A percentile compares a stretch with the other conserved stretches of the same genome.
Evolutionary conservation across 2,888 invertebrate species (phyloP).

Genomic region (Polylopha cassiicola): DNA sequence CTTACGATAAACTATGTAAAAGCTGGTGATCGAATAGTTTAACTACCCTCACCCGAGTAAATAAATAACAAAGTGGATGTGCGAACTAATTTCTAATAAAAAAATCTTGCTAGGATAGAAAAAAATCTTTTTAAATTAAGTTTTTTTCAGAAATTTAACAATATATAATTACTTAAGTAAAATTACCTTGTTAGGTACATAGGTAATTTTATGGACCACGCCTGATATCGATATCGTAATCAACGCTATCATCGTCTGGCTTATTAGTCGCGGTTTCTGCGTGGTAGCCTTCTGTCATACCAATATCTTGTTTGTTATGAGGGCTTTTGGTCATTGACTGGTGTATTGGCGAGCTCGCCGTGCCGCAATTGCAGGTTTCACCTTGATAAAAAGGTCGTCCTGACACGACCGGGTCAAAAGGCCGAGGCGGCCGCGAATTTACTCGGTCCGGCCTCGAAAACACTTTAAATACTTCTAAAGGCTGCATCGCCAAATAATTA

Average conservation of each 20-base stretch:
- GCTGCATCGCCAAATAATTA: no score
- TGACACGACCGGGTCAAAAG: slow-evolving; percentile 4
- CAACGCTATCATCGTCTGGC: slow-evolving; percentile 12
- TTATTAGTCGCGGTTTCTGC: slow-evolving; percentile 15
- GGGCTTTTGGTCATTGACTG: background rate
- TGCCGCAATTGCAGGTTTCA: slow-evolving; percentile 6
- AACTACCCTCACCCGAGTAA: no score
- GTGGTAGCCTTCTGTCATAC: slow-evolving; percentile 1
- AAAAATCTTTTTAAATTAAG: no score
- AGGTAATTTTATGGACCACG: slow-evolving; percentile 2
- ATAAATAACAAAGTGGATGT: no score
- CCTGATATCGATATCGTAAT: slow-evolving; percentile 28
- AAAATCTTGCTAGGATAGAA: no score
- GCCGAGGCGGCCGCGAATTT: slow-evolving; percentile 15
- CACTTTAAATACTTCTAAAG: slow-evolving; percentile 11
- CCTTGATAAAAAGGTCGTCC: slow-evolving; percentile 20
- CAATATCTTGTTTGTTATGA: background rate
- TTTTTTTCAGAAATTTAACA: no score
- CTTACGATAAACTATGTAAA: no score
- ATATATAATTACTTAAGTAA: no score
- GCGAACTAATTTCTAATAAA: no score
- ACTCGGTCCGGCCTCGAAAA: slow-evolving; percentile 7
- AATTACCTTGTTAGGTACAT: background rate
- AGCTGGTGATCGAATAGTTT: no score
- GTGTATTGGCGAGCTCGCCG: slow-evolving; percentile 1